These are phyloP conservation scores for Tringa solitaria DNA, from an alignment of 2,113 vertebrate genomes.

Conservation along the genomic window DNA sequence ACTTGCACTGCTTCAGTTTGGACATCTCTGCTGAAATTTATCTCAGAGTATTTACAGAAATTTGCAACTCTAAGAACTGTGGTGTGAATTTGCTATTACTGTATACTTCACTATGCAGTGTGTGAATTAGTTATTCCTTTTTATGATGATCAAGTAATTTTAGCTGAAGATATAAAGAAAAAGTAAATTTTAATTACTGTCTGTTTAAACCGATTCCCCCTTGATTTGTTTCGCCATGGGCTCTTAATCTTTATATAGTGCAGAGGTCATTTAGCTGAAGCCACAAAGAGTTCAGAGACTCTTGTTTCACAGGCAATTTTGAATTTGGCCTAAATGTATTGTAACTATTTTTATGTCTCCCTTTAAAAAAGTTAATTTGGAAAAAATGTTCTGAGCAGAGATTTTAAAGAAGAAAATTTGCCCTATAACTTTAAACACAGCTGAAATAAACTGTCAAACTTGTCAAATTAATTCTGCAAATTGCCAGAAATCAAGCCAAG, in stretches of 20 bases:
- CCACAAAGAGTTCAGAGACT: neutral
- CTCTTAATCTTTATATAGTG: neutral
- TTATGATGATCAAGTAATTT: neutral
- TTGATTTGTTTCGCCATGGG: neutral
- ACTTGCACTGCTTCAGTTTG: neutral
- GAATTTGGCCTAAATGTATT: neutral
- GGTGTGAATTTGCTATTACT: neutral
- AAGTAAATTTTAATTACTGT: neutral
- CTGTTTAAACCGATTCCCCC: neutral
- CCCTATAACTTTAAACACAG: neutral
- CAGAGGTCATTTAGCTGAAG: neutral
- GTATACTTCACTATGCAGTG: neutral
- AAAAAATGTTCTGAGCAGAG: neutral
- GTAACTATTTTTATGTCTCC: neutral
- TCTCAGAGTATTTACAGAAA: neutral
- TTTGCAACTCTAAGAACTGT: neutral
- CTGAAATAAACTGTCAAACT: neutral
- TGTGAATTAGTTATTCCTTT: neutral
- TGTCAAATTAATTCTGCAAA: neutral
- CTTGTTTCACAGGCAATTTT: neutral
- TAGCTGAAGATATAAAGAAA: neutral
- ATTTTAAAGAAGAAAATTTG: neutral
- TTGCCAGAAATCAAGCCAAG: neutral
- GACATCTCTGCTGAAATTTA: neutral
- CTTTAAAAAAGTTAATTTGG: neutral